A percentile compares a stretch with the other conserved stretches of the same genome.
These are phyloP conservation scores for Trichogramma evanescens DNA, from an alignment of 2,888 invertebrate species.

Conservation along the genomic window DNA sequence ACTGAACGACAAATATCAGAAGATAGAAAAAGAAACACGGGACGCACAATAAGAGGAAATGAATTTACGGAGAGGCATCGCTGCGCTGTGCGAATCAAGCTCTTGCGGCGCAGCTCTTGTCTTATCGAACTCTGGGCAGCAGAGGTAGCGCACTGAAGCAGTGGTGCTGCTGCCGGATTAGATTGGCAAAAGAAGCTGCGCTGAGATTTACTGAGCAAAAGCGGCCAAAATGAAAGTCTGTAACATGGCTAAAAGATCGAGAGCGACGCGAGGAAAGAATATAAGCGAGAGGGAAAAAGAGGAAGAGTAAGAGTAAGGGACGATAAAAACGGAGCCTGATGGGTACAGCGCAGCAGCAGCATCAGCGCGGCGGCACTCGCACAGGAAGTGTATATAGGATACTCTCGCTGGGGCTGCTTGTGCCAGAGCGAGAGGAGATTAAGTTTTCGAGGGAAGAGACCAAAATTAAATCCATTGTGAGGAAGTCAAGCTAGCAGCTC, in stretches of 20 bases:
- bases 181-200: background rate
- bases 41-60: slow-evolving; percentile 1
- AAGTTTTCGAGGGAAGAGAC: slow-evolving; percentile 23
- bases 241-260: background rate
- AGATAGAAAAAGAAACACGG: background rate
- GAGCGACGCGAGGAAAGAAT: background rate
- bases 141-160: too few species aligned
- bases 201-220: slow-evolving; percentile 28
- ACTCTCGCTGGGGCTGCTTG: too few species aligned
- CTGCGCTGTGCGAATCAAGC: slow-evolving; percentile 11
- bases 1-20: background rate
- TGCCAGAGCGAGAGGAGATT: slow-evolving; percentile 16
- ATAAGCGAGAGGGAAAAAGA: slow-evolving; percentile 5
- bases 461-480: slow-evolving; percentile 25
- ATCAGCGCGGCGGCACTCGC: background rate
- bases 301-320: slow-evolving; percentile 1
- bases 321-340: background rate
- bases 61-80: slow-evolving; percentile 16
- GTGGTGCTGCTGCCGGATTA: too few species aligned
- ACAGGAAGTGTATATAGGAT: too few species aligned
- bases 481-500: background rate
- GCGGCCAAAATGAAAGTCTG: slow-evolving; percentile 16
- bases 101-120: slow-evolving; percentile 14
- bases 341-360: background rate
- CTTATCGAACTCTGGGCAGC: slow-evolving; percentile 17